Conservation (phyloP, 2,888 invertebrate genomes). For the Ischnus inquisitorius region DNA sequence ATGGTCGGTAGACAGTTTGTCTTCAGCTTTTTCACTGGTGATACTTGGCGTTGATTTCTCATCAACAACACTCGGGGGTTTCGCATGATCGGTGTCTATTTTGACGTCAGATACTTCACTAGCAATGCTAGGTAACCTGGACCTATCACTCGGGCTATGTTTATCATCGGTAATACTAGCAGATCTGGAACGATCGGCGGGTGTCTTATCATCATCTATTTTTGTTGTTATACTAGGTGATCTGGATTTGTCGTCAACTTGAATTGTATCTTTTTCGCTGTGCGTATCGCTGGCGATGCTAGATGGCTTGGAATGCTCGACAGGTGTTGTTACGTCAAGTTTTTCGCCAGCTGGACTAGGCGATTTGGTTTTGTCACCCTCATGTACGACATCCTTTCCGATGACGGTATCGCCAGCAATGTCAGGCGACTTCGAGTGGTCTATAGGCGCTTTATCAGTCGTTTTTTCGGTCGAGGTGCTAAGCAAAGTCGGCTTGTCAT, state of each 20-base stretch:
- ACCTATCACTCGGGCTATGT: conserved; percentile 36
- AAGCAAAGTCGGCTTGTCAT: not conserved
- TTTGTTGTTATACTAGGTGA: conserved; percentile 60
- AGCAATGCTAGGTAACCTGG: conserved; percentile 44
- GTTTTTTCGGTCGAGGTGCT: no score
- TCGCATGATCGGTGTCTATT: conserved; percentile 42
- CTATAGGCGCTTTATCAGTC: conserved; percentile 47
- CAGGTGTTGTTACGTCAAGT: not conserved
- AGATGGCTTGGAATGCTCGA: conserved; percentile 25
- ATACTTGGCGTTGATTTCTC: conserved; percentile 32
- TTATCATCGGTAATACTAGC: conserved; percentile 49
- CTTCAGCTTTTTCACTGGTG: conserved; percentile 33
- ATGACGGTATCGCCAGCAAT: conserved; percentile 26
- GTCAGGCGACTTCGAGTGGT: conserved; percentile 54
- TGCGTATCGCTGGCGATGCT: conserved; percentile 52
- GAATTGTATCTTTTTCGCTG: not conserved
- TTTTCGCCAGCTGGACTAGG: conserved; percentile 1
- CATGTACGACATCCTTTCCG: conserved; percentile 5
- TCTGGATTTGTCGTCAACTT: conserved; percentile 20
- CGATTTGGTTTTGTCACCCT: conserved; percentile 31
- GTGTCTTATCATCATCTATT: conserved; percentile 59
- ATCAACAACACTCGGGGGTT: conserved; percentile 42
- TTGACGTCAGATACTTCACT: conserved; percentile 69
- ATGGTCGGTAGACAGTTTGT: conserved; percentile 37
- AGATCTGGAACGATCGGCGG: conserved; percentile 51